Conservation (phyloP, 2,113 vertebrate genomes). For the Leiothrix lutea region DNA sequence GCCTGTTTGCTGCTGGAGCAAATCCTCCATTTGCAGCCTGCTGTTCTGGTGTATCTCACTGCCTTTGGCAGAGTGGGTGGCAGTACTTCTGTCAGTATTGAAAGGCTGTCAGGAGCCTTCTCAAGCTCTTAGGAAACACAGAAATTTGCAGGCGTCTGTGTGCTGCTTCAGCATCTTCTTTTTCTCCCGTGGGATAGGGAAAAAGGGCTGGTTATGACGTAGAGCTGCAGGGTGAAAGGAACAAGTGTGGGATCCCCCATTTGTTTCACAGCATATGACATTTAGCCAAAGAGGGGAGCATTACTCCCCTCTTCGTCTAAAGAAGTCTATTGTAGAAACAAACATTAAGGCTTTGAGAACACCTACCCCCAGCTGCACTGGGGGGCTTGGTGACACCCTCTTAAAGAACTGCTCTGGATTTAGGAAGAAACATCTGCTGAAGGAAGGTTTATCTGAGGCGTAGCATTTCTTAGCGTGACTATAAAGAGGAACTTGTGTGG, state of each 20-base stretch:
- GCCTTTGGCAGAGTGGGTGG: rapidly evolving
- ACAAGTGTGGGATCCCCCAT: conserved; percentile 3
- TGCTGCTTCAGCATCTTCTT: not conserved
- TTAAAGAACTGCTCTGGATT: not conserved
- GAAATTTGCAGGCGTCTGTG: not conserved
- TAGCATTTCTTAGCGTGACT: not conserved
- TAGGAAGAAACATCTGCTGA: conserved; percentile 1
- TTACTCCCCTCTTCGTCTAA: not conserved
- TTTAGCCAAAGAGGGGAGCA: not conserved
- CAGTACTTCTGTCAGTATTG: not conserved
- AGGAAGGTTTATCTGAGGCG: not conserved
- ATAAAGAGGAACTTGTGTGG: conserved; percentile 34
- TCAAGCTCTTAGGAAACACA: not conserved
- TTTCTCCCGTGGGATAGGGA: not conserved
- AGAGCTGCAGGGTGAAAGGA: conserved; percentile 1
- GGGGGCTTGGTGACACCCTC: not conserved
- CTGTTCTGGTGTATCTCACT: not conserved
- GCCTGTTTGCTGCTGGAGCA: not conserved
- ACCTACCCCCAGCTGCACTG: not conserved
- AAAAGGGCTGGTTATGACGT: not conserved
- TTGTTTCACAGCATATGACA: not conserved
- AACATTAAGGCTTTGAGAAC: conserved; percentile 2
- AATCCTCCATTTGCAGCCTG: not conserved
- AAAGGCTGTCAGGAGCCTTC: not conserved
- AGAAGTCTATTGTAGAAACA: not conserved